A percentile compares a stretch with the other conserved stretches of the same genome.
phyloP scores from a whole-genome alignment of 92 coral and sea anemone species.

The Parazoanthus atlanticus region DNA sequence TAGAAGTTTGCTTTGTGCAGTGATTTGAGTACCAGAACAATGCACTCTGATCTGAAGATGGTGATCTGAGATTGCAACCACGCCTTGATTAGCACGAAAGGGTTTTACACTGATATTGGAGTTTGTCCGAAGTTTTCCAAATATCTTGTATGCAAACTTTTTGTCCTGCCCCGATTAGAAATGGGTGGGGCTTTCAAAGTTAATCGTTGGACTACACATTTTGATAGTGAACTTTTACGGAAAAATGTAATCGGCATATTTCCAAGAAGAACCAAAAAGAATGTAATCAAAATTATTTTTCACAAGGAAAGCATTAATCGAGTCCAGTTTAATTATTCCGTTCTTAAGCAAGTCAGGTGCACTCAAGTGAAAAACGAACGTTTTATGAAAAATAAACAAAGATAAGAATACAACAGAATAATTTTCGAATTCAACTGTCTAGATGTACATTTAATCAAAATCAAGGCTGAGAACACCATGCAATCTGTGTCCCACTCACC shows the following conservation, averaged over 20 bases:
- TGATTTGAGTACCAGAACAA: neutral
- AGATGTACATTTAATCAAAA: neutral
- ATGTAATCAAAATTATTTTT: no score
- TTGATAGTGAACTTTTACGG: neutral
- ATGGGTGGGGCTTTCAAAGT: neutral
- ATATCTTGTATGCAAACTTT: neutral
- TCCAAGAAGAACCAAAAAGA: neutral
- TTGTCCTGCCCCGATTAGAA: neutral
- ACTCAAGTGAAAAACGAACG: neutral
- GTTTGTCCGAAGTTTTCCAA: neutral
- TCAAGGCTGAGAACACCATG: neutral
- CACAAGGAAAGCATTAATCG: neutral
- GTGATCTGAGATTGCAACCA: no score
- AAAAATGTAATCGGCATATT: neutral
- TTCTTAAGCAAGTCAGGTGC: neutral
- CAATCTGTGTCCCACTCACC: conserved; percentile 39
- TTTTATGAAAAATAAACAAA: neutral
- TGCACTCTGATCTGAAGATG: neutral
- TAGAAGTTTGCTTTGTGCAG: neutral
- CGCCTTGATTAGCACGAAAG: neutral
- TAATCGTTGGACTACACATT: neutral
- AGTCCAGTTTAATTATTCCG: neutral
- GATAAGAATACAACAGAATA: neutral
- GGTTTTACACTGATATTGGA: neutral
- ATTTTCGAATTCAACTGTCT: no score